A percentile compares a stretch with the other conserved stretches of the same genome.
These are phyloP conservation scores for Pipa parva DNA, from an alignment of 2,113 vertebrate genomes.

Conservation along the genomic window DNA sequence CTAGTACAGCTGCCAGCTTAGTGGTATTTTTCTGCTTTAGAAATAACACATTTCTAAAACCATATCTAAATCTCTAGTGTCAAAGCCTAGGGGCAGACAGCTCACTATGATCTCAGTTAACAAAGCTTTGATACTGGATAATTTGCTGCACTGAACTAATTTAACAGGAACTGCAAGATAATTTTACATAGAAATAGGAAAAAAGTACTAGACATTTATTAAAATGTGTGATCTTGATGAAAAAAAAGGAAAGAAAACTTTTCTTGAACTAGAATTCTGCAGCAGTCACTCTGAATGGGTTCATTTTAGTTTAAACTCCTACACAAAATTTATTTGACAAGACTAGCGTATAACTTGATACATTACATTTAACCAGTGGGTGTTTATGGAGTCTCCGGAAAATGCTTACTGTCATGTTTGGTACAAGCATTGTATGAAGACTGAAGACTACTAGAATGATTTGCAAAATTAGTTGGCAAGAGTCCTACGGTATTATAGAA, in stretches of 20 bases:
- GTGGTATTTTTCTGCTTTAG: constrained; percentile 11
- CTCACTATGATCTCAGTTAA: constrained; percentile 2
- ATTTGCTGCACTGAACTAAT: constrained; percentile 5
- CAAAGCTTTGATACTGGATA: constrained; percentile 6
- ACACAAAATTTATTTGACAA: too few species aligned
- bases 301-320: too few species aligned
- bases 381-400: too few species aligned
- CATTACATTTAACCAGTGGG: too few species aligned
- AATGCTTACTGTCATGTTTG: too few species aligned
- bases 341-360: too few species aligned
- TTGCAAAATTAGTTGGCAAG: too few species aligned
- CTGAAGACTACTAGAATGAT: too few species aligned
- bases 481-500: too few species aligned
- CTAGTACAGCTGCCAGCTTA: constrained; percentile 7
- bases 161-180: neutral
- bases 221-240: neutral
- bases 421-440: too few species aligned
- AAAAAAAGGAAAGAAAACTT: too few species aligned
- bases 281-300: too few species aligned
- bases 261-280: neutral
- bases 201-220: neutral
- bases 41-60: constrained; percentile 16
- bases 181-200: neutral
- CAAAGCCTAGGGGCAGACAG: constrained; percentile 9
- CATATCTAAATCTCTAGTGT: constrained; percentile 10